Conservation (phyloP, 1,140 invertebrate genomes). For the Kradibia gibbosae region DNA sequence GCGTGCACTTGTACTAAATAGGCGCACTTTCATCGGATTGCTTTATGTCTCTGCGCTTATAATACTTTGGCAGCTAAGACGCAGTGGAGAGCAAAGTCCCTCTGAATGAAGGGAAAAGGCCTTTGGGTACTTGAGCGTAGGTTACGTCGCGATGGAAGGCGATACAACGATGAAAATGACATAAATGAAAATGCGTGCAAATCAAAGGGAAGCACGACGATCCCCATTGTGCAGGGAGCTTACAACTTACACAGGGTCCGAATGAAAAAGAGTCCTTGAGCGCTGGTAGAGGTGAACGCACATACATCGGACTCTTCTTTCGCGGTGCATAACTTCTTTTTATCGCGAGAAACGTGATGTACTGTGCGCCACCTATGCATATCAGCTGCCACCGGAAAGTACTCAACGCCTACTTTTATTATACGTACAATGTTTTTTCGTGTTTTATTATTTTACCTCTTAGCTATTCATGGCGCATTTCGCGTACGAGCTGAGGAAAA, state of each 20-base stretch:
- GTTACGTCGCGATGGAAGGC: not conserved
- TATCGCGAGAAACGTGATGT: not conserved
- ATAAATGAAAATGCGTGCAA: slow-evolving; percentile 40
- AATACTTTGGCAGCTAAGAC: slow-evolving; percentile 3
- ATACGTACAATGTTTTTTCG: not conserved
- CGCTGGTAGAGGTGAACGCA: not conserved
- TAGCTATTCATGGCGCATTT: not conserved
- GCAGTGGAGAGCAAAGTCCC: slow-evolving; percentile 4
- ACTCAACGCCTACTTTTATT: not conserved
- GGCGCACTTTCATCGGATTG: not conserved
- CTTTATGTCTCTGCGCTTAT: not conserved
- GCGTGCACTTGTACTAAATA: not conserved
- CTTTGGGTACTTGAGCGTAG: not conserved
- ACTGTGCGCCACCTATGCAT: not conserved
- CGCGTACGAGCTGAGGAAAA: not conserved
- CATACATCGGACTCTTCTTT: not conserved
- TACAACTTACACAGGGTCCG: not conserved
- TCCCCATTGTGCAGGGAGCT: not conserved
- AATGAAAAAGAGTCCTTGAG: not conserved
- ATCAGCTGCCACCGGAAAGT: not conserved
- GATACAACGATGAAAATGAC: slow-evolving; percentile 39
- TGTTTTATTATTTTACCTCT: not conserved
- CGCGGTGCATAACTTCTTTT: not conserved
- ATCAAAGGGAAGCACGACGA: not conserved
- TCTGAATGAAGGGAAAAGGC: not conserved